phyloP scores from a whole-genome alignment of 2,113 vertebrate species.

The Bothrops jararaca region DNA sequence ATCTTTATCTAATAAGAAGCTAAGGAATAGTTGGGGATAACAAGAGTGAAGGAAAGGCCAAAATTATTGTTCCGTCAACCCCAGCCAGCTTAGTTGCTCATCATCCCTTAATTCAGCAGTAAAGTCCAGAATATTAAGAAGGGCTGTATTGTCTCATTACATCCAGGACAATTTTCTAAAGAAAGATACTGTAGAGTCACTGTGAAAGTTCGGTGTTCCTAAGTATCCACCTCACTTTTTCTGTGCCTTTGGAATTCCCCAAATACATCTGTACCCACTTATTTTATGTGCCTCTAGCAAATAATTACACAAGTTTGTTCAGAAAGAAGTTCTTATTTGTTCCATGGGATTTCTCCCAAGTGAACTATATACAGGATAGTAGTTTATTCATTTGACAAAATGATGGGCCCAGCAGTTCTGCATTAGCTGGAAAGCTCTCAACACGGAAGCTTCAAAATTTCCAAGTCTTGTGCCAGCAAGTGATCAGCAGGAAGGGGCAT shows the following conservation, averaged over 20 bases:
- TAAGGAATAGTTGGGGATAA: not conserved
- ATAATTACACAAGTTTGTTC: not conserved
- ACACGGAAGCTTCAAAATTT: not conserved
- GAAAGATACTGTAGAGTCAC: not conserved
- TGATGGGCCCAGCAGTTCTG: not conserved
- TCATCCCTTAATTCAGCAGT: not conserved
- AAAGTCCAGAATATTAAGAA: not conserved
- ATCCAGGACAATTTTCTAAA: slow-evolving; percentile 14
- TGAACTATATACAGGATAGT: not conserved
- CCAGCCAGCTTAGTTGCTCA: not conserved
- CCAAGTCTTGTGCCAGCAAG: not conserved
- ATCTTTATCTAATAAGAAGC: not conserved
- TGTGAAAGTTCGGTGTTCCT: not conserved
- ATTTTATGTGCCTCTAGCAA: not conserved
- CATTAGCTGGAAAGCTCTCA: not conserved
- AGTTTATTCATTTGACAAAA: not conserved
- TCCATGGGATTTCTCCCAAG: not conserved
- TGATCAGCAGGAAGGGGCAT: not conserved
- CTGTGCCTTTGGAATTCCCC: not conserved
- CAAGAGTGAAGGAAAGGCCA: not conserved
- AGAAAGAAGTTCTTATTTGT: not conserved
- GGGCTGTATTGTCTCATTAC: not conserved
- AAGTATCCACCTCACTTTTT: not conserved
- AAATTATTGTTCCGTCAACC: not conserved
- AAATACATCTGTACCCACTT: not conserved